phyloP scores from a whole-genome alignment of 1,140 invertebrate species.

The Halyomorpha halys region DNA sequence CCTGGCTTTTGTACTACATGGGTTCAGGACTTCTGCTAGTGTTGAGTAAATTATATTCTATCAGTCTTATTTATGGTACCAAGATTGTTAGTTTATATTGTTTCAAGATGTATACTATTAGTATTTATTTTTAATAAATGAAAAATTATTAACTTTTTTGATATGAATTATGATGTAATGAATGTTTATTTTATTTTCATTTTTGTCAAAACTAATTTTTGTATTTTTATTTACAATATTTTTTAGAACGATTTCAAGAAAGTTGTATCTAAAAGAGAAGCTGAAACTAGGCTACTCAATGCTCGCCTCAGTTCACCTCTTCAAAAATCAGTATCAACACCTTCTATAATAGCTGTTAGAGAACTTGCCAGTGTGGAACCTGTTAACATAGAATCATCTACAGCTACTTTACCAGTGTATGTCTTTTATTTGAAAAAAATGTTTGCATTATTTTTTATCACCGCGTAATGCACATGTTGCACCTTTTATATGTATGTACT shows the following conservation, averaged over 20 bases:
- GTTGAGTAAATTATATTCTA: no score
- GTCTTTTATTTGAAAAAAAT: neutral
- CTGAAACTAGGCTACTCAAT: slow-evolving; percentile 50
- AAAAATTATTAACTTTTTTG: no score
- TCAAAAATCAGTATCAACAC: slow-evolving; percentile 83
- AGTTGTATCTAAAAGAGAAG: slow-evolving; percentile 46
- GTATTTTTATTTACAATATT: slow-evolving; percentile 20
- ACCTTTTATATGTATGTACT: neutral
- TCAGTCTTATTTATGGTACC: no score
- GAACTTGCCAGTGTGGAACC: slow-evolving; percentile 37
- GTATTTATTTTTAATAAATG: no score
- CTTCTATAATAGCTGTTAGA: slow-evolving; percentile 66
- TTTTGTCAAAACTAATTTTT: neutral
- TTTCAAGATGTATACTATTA: no score
- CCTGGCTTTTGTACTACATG: no score
- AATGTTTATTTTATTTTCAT: neutral
- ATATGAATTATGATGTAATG: no score
- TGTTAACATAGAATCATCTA: slow-evolving; percentile 30
- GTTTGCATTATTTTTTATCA: neutral
- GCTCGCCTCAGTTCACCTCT: slow-evolving; percentile 55
- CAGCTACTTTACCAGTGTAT: slow-evolving; percentile 38
- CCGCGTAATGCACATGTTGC: neutral
- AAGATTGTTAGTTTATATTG: no score
- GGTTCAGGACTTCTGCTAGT: no score
- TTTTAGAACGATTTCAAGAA: slow-evolving; percentile 48